Evolutionary conservation across 1,140 invertebrate genomes (phyloP), one percentile per base, ranked within the genome.

Genomic region (Neotoxoptera formosana): DNA sequence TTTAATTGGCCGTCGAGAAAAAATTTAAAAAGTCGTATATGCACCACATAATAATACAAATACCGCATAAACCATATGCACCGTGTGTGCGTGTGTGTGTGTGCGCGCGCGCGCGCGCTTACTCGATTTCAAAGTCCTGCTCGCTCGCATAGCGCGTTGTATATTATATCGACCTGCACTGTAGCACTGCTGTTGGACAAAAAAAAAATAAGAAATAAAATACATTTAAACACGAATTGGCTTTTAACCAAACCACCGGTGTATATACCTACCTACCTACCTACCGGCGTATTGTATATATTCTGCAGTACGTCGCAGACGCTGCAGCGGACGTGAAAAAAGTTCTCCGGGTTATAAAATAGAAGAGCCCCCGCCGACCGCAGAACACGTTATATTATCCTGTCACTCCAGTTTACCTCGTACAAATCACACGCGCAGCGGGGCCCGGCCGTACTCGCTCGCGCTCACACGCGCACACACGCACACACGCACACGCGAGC

Each of bases 311-410:
- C n/a, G n/a, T n/a, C n/a, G n/a, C n/a, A 14, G 83, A 41, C 34
- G 20, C 34, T 14, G n/a, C n/a, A n/a, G 21, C 17, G 36, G 21
- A 25, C 83, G 83, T 45, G 83, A 45, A 86, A 45, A 86, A 86
- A 86, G 83, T 86, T 86, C 83, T 86, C 83, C 36, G 36, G 36
- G 83, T 86, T 86, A 86, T 86, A 45, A 45, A 86, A 45, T 30
- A 86, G 36, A 76, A 41, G 36, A 86, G 83, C 23, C 36, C 36
- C 83, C 83, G 23, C 41, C 83, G 83, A 86, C 83, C 83, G 23
- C 51, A 86, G 83, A 86, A 86, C 83, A 86, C 83, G 83, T 86
- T 86, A 86, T 86, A 86, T 86, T 86, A 86, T 86, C 83, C 83
- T 45, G 83, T 86, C 83, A 86, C 83, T 86, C 83, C 36, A 45